Conservation (phyloP, 92 coral and sea anemone genomes). For the Porites divaricata region DNA sequence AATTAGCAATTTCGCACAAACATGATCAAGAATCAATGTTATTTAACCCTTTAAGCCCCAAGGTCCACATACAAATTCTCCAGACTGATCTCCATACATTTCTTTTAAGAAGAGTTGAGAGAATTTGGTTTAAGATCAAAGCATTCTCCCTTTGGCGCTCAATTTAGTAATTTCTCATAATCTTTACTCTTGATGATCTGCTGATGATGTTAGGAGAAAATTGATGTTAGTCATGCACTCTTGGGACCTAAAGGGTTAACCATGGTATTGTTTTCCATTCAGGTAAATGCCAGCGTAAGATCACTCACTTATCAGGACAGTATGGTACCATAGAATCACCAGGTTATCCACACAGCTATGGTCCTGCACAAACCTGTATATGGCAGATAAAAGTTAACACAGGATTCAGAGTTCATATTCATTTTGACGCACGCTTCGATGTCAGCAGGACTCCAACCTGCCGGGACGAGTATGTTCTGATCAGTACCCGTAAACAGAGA, state of each 20-base stretch:
- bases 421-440: conserved; percentile 73
- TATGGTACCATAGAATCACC: conserved; percentile 81
- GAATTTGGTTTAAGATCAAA: too few relatives aligned
- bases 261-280: neutral
- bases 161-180: neutral
- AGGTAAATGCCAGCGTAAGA: conserved; percentile 85
- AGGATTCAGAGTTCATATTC: conserved; percentile 77
- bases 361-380: conserved; percentile 74
- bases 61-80: too few relatives aligned
- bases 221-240: too few relatives aligned
- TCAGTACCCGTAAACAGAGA: conserved; percentile 78
- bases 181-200: neutral
- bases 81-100: too few relatives aligned
- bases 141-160: too few relatives aligned
- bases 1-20: too few relatives aligned
- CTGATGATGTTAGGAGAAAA: too few relatives aligned
- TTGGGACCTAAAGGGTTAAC: too few relatives aligned
- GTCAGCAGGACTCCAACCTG: conserved; percentile 67
- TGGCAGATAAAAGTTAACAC: conserved; percentile 78
- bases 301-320: conserved; percentile 41
- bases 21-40: too few relatives aligned
- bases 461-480: conserved; percentile 71
- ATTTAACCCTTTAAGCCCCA: too few relatives aligned
- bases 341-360: conserved; percentile 75
- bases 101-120: too few relatives aligned